These are phyloP conservation scores for Aporophyla lueneburgensis DNA, from an alignment of 2,888 invertebrate genomes.

Conservation along the genomic window DNA sequence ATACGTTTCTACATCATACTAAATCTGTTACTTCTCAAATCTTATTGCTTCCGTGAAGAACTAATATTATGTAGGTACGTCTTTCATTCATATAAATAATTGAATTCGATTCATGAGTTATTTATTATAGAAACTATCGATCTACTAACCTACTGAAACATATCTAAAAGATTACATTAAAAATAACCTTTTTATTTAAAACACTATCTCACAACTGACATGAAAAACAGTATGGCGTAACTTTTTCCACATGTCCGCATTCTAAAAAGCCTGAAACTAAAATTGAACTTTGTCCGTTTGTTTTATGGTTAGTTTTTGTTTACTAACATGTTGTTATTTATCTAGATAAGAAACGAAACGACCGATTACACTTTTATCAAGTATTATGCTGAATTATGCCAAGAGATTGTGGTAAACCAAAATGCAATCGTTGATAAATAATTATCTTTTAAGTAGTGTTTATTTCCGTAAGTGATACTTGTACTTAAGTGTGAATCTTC, in stretches of 20 bases:
- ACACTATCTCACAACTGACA: conserved; percentile 21
- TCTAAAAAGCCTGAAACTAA: conserved; percentile 5
- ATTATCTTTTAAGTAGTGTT: conserved; percentile 28
- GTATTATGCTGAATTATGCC: conserved; percentile 53
- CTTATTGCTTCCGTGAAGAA: conserved; percentile 13
- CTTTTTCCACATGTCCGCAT: conserved; percentile 60
- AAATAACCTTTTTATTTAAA: conserved; percentile 43
- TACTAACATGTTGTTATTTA: conserved; percentile 22
- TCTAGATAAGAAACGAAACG: conserved; percentile 33
- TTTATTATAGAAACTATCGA: conserved; percentile 21
- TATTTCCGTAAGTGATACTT: conserved; percentile 28
- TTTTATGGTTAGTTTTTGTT: conserved; percentile 32
- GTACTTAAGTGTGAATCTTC: conserved; percentile 9
- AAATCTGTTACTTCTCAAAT: conserved; percentile 12
- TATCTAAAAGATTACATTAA: conserved; percentile 31
- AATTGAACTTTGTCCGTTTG: conserved; percentile 26
- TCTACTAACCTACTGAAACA: conserved; percentile 41
- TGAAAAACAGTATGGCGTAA: conserved; percentile 47
- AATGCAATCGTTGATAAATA: conserved; percentile 17
- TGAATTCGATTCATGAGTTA: conserved; percentile 34
- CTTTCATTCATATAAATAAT: conserved; percentile 32
- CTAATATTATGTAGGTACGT: conserved; percentile 10
- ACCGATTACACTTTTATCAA: conserved; percentile 51
- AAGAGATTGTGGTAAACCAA: conserved; percentile 30
- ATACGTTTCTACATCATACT: not conserved